These are phyloP conservation scores for Cariama cristata DNA, from an alignment of 2,113 vertebrate species.

Conservation along the genomic window DNA sequence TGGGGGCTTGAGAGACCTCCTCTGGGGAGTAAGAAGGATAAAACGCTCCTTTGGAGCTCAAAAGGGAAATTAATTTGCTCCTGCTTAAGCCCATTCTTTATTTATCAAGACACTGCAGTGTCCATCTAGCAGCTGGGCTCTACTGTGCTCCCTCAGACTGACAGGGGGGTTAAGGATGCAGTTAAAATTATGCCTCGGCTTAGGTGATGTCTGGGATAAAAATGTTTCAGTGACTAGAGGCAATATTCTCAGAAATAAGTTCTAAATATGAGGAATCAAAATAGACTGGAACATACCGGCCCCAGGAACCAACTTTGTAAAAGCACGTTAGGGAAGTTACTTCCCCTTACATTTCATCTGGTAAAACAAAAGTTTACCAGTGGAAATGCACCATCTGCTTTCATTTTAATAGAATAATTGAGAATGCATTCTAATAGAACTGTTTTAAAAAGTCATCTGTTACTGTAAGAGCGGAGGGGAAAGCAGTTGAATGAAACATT, in stretches of 20 bases:
- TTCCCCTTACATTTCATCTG: neutral
- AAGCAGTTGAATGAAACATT: neutral
- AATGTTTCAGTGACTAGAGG: neutral
- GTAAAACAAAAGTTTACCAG: neutral
- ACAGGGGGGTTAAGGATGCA: rapidly evolving
- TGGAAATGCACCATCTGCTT: neutral
- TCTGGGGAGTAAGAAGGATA: rapidly evolving
- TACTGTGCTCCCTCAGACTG: rapidly evolving
- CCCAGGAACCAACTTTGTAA: neutral
- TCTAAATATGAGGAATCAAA: neutral
- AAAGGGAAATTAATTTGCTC: rapidly evolving
- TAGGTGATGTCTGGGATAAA: neutral
- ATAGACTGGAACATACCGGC: neutral
- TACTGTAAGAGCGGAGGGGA: neutral
- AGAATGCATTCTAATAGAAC: neutral
- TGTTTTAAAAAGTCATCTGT: neutral
- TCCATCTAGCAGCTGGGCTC: rapidly evolving
- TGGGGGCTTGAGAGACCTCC: neutral
- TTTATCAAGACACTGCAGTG: rapidly evolving
- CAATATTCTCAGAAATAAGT: neutral
- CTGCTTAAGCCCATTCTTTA: rapidly evolving
- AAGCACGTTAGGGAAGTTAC: neutral
- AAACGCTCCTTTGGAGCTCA: neutral
- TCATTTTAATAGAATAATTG: neutral
- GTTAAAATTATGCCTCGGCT: neutral